phyloP scores from a whole-genome alignment of 2,888 invertebrate genomes.

The Fragum sueziense region DNA sequence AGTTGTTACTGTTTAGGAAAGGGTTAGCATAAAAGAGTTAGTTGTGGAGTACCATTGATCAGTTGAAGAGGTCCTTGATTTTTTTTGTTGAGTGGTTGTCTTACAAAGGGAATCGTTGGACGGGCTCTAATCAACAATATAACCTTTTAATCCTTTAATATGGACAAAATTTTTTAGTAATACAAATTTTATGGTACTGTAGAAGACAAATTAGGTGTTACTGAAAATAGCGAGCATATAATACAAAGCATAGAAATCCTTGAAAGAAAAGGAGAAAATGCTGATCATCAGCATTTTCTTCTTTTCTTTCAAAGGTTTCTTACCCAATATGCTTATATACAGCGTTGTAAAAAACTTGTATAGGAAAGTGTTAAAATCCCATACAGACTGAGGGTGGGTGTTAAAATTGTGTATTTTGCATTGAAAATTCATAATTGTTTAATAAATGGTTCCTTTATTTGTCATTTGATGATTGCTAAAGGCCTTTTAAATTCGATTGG shows the following conservation, averaged over 20 bases:
- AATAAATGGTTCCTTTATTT: conserved; percentile 3
- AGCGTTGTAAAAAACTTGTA: background rate
- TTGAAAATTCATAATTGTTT: conserved; percentile 11
- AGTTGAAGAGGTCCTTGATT: conserved; percentile 32
- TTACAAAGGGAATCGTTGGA: conserved; percentile 14
- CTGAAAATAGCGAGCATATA: background rate
- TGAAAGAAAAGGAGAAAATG: too few relatives aligned
- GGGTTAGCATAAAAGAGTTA: conserved; percentile 29
- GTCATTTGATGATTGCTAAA: background rate
- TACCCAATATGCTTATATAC: background rate
- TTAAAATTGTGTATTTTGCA: background rate
- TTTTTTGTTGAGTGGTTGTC: conserved; percentile 18
- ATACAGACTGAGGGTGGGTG: background rate
- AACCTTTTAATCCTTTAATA: conserved; percentile 17
- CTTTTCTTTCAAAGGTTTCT: too few relatives aligned
- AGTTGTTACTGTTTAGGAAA: too few relatives aligned
- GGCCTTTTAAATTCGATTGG: background rate
- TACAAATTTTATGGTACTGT: too few relatives aligned
- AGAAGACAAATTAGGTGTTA: too few relatives aligned
- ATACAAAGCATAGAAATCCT: background rate
- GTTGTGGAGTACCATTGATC: conserved; percentile 44
- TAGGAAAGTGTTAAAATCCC: too few relatives aligned
- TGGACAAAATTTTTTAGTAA: too few relatives aligned
- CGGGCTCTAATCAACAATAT: conserved; percentile 4
- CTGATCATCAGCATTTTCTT: too few relatives aligned